phyloP scores from a whole-genome alignment of 2,113 vertebrate genomes.

The Loxodonta africana region DNA sequence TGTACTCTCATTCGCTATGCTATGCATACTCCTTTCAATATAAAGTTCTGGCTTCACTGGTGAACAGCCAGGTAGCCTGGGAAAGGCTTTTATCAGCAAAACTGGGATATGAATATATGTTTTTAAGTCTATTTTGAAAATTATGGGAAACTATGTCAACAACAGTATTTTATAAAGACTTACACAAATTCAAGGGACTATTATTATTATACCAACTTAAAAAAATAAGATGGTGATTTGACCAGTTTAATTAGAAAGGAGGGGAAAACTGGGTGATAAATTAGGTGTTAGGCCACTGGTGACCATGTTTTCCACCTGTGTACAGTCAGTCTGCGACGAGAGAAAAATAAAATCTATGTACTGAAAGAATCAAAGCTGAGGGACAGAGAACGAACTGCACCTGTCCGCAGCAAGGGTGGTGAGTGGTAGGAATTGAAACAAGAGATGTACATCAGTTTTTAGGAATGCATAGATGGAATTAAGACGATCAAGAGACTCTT shows the following conservation, averaged over 20 bases:
- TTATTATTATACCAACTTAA: background rate
- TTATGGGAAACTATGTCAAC: background rate
- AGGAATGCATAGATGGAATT: background rate
- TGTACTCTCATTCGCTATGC: background rate
- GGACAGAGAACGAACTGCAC: background rate
- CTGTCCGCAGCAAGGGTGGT: background rate
- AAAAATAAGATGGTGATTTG: background rate
- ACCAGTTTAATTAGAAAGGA: background rate
- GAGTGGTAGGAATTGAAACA: background rate
- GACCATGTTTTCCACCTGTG: background rate
- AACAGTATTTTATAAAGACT: background rate
- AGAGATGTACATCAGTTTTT: background rate
- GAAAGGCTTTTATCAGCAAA: background rate
- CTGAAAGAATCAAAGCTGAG: background rate
- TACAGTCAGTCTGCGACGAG: background rate
- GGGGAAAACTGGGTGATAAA: background rate
- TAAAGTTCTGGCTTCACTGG: background rate
- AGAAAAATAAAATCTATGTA: background rate
- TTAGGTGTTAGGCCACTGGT: background rate
- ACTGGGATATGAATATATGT: background rate
- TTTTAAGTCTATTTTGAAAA: background rate
- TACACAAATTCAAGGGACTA: background rate
- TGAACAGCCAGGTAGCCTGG: background rate
- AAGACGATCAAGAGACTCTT: background rate
- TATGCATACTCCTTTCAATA: constrained; percentile 2